Evolutionary conservation across 2,113 vertebrate genomes (phyloP).

Genomic region (Taurulus bubalis): DNA sequence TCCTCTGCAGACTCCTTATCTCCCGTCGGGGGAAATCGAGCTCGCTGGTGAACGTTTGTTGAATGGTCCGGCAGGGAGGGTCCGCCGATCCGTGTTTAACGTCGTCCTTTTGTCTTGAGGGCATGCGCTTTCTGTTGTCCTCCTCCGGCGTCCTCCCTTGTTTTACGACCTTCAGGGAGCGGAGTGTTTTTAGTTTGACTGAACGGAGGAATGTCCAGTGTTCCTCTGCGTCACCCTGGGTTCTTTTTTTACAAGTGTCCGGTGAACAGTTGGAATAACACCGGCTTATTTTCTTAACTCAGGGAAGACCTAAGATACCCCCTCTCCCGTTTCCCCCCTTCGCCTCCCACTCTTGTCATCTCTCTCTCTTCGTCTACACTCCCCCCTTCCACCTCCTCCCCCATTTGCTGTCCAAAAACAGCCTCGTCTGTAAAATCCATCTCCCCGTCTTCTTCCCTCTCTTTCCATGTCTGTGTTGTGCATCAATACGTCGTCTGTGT

Average conservation of each 20-base stretch:
- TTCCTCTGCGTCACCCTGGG: slow-evolving; percentile 38
- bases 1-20: slow-evolving; percentile 64
- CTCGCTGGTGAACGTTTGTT: slow-evolving; percentile 34
- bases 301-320: slow-evolving; percentile 47
- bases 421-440: slow-evolving; percentile 81
- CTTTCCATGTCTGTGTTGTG: slow-evolving; percentile 71
- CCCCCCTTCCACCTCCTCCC: slow-evolving; percentile 22
- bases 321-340: slow-evolving; percentile 35
- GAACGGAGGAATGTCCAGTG: slow-evolving; percentile 45
- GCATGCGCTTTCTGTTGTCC: slow-evolving; percentile 41
- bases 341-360: slow-evolving; percentile 60
- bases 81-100: slow-evolving; percentile 57
- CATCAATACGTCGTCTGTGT: slow-evolving; percentile 83
- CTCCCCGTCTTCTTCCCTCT: slow-evolving; percentile 49
- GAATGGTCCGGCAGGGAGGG: slow-evolving; percentile 16
- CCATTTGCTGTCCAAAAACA: slow-evolving; percentile 76
- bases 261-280: slow-evolving; percentile 76
- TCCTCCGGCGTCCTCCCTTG: neutral
- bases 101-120: slow-evolving; percentile 50
- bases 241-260: slow-evolving; percentile 57
- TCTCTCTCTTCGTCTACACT: slow-evolving; percentile 58
- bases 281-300: slow-evolving; percentile 72
- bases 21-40: slow-evolving; percentile 62
- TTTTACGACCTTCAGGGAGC: slow-evolving; percentile 25
- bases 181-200: slow-evolving; percentile 32